A percentile compares a stretch with the other conserved stretches of the same genome.
Conservation (phyloP, 2,888 invertebrate species). For the Dione juno region DNA sequence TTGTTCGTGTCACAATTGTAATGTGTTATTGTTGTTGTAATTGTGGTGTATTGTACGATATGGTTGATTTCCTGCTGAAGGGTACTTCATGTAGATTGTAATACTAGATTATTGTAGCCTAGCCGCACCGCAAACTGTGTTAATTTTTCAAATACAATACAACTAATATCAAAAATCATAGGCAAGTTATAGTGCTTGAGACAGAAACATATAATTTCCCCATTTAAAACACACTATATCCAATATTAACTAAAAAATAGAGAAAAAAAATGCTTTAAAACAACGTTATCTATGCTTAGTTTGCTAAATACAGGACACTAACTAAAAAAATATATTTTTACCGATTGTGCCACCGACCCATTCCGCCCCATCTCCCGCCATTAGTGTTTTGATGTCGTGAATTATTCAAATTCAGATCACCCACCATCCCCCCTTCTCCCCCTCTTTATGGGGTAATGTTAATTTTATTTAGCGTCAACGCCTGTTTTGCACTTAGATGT, state of each 20-base stretch:
- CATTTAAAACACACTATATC: not conserved
- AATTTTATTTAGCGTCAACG: constrained; percentile 44
- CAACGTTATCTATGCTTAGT: not conserved
- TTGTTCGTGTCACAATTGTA: too few species aligned
- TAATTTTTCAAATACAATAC: too few species aligned
- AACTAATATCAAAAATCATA: too few species aligned
- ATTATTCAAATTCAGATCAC: constrained; percentile 59
- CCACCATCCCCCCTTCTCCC: constrained; percentile 37
- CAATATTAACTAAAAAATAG: not conserved
- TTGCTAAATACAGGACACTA: not conserved
- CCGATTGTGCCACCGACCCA: constrained; percentile 30
- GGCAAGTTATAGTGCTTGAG: not conserved
- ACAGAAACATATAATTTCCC: not conserved
- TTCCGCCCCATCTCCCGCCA: constrained; percentile 54
- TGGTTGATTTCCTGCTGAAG: too few species aligned
- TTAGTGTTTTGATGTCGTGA: constrained; percentile 67
- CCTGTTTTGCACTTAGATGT: constrained; percentile 38
- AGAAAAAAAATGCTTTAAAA: not conserved
- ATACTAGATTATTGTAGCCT: too few species aligned
- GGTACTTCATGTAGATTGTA: too few species aligned
- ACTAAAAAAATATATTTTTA: not conserved
- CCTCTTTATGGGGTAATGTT: constrained; percentile 41
- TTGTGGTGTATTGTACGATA: too few species aligned
- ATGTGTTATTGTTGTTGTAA: too few species aligned
- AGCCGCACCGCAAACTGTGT: too few species aligned